Percentiles rank a stretch among this genome's conserved stretches.
phyloP scores from a whole-genome alignment of 1,140 invertebrate genomes.

The Tetramorium parvispinum region DNA sequence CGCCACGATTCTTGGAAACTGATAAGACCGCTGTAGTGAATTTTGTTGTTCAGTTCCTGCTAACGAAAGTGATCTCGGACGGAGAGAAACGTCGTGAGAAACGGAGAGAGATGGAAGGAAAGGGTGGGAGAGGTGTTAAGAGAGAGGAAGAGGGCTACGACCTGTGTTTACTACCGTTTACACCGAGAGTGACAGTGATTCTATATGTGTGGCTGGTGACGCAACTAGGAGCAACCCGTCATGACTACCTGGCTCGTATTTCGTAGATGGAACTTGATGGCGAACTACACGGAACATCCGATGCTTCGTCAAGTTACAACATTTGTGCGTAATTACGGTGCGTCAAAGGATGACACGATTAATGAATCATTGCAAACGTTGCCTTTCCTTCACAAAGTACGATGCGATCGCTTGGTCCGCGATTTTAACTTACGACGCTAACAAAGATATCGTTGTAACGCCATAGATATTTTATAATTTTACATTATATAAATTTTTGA shows the following conservation, averaged over 20 bases:
- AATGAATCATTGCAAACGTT: slow-evolving; percentile 27
- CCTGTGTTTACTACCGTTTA: slow-evolving; percentile 68
- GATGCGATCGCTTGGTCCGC: neutral
- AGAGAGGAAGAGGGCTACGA: slow-evolving; percentile 68
- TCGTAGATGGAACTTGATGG: slow-evolving; percentile 60
- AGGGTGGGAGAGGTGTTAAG: slow-evolving; percentile 16
- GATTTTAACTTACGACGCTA: neutral
- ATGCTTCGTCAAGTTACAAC: slow-evolving; percentile 20
- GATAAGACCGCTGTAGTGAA: slow-evolving; percentile 23
- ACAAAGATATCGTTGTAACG: neutral
- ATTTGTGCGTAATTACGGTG: slow-evolving; percentile 6
- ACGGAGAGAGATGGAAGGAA: neutral
- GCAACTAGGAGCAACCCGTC: slow-evolving; percentile 67
- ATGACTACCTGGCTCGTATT: slow-evolving; percentile 61
- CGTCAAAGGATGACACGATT: neutral
- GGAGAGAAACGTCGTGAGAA: slow-evolving; percentile 22
- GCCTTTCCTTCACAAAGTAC: neutral
- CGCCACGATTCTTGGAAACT: slow-evolving; percentile 18
- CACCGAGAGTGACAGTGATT: slow-evolving; percentile 73
- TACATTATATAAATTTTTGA: neutral
- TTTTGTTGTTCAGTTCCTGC: slow-evolving; percentile 9
- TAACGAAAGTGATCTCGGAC: slow-evolving; percentile 48
- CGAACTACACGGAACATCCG: slow-evolving; percentile 7
- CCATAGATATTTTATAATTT: neutral
- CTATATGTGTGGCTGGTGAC: slow-evolving; percentile 70